These are phyloP conservation scores for Mimachlamys varia DNA, from an alignment of 2,888 invertebrate genomes.

Conservation along the genomic window DNA sequence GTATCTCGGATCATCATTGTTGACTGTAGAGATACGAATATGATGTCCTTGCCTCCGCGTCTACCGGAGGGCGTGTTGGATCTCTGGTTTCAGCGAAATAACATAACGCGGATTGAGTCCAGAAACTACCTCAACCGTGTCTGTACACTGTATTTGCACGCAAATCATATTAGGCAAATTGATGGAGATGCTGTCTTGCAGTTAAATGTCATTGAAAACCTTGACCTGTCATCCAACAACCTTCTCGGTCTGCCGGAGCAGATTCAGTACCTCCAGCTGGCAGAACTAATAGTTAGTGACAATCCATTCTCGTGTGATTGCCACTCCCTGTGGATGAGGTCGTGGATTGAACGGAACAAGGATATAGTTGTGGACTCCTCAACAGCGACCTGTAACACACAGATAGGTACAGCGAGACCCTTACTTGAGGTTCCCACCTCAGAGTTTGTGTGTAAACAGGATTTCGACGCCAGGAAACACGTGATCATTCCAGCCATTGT, in stretches of 20 bases:
- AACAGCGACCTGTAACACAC: constrained; percentile 53
- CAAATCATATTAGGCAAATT: constrained; percentile 51
- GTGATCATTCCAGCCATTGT: constrained; percentile 54
- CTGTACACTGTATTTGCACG: constrained; percentile 51
- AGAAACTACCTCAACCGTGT: constrained; percentile 52
- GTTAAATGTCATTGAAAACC: constrained; percentile 40
- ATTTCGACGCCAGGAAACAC: constrained; percentile 55
- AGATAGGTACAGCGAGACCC: constrained; percentile 39
- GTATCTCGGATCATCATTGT: constrained; percentile 52
- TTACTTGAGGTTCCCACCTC: constrained; percentile 53
- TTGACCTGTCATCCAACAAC: constrained; percentile 56
- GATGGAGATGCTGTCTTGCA: constrained; percentile 42
- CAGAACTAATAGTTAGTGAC: constrained; percentile 47
- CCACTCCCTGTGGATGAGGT: constrained; percentile 62
- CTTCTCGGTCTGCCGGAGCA: constrained; percentile 52
- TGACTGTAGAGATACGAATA: constrained; percentile 53
- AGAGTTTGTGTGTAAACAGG: constrained; percentile 57
- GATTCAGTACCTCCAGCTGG: constrained; percentile 48
- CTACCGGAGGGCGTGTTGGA: constrained; percentile 57
- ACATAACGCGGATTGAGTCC: constrained; percentile 50
- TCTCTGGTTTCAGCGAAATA: constrained; percentile 62
- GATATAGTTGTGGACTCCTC: constrained; percentile 49
- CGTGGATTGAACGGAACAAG: constrained; percentile 55
- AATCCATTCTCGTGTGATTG: constrained; percentile 65
- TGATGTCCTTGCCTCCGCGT: constrained; percentile 45